These are phyloP conservation scores for Noturus placidus DNA, from an alignment of 2,113 vertebrate species.

Conservation along the genomic window DNA sequence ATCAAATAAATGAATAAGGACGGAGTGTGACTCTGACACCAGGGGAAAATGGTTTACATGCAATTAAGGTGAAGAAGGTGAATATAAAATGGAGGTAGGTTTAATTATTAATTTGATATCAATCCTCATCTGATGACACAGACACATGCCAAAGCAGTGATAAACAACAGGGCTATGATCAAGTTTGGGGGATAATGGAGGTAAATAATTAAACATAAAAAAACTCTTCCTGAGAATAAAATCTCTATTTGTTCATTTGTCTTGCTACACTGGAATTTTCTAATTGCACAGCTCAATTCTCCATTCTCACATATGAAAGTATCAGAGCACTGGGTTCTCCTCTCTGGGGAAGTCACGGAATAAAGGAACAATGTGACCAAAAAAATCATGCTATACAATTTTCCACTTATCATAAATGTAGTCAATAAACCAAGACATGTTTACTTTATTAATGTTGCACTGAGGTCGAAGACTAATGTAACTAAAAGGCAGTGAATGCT, in stretches of 20 bases:
- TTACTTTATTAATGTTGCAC: background rate
- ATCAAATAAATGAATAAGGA: background rate
- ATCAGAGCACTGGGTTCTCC: background rate
- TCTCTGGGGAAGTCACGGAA: background rate
- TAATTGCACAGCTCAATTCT: background rate
- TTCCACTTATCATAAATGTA: background rate
- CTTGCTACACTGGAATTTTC: background rate
- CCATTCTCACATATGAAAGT: background rate
- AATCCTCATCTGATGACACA: constrained; percentile 1
- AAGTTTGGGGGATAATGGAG: background rate
- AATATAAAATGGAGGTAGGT: constrained; percentile 3
- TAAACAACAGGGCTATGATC: background rate
- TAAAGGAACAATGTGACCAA: background rate
- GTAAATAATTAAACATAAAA: background rate
- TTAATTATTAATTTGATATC: constrained; percentile 38
- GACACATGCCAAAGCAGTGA: constrained; percentile 2
- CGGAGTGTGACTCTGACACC: background rate
- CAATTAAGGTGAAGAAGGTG: constrained; percentile 22
- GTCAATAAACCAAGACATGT: background rate
- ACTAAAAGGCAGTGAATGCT: background rate
- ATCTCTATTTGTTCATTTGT: background rate
- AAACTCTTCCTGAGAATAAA: background rate
- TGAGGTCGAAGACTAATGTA: background rate
- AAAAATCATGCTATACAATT: background rate
- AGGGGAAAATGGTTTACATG: constrained; percentile 30